Conservation (phyloP, 2,797 vertebrate genomes). For the Falco naumanni region DNA sequence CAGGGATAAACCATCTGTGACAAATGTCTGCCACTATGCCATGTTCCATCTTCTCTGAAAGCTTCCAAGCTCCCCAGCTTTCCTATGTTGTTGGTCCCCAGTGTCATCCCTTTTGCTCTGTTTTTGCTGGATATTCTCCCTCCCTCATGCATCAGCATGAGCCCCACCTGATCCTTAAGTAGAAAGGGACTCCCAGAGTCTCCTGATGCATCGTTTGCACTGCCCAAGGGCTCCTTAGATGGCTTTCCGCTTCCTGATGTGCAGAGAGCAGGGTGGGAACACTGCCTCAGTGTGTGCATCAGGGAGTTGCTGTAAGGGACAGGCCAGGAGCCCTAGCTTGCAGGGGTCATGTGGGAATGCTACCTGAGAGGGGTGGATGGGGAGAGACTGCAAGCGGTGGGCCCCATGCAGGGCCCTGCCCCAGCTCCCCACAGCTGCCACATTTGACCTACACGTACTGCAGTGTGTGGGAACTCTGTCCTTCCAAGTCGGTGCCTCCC, state of each 20-base stretch:
- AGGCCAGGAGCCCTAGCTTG: not conserved
- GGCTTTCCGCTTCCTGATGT: not conserved
- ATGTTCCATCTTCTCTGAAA: not conserved
- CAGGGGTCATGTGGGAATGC: not conserved
- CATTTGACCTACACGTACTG: fast-evolving
- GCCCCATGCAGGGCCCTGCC: not conserved
- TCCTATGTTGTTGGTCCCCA: not conserved
- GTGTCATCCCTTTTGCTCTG: not conserved
- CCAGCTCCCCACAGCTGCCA: not conserved
- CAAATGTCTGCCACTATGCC: not conserved
- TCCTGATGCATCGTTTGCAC: not conserved
- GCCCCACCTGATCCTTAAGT: not conserved
- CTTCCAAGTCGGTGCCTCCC: not conserved
- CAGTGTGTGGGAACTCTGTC: not conserved
- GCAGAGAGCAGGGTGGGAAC: not conserved
- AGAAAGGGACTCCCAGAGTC: not conserved
- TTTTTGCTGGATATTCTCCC: not conserved
- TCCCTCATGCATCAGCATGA: not conserved
- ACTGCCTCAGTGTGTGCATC: not conserved
- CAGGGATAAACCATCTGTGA: not conserved
- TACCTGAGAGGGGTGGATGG: not conserved
- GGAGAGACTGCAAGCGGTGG: not conserved
- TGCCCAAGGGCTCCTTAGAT: not conserved
- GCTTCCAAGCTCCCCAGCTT: not conserved
- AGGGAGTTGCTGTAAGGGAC: not conserved